phyloP scores from a whole-genome alignment of 2,113 vertebrate species.

The Ramphastos sulfuratus region DNA sequence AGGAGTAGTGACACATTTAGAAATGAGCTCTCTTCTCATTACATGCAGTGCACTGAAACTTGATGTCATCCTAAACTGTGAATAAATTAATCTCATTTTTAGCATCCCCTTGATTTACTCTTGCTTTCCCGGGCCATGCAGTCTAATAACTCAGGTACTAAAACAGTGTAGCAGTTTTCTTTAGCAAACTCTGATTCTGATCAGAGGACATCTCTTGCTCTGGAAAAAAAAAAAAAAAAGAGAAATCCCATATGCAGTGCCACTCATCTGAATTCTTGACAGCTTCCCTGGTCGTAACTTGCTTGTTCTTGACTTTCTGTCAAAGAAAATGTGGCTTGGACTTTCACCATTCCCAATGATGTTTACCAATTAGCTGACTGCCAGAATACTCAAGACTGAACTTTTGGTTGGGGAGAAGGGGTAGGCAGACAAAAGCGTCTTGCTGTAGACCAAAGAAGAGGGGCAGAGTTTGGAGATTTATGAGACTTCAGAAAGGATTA shows the following conservation, averaged over 20 bases:
- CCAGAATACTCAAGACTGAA: not conserved
- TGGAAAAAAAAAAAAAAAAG: not conserved
- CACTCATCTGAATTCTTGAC: not conserved
- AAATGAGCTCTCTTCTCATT: not conserved
- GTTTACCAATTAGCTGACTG: not conserved
- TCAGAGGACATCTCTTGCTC: not conserved
- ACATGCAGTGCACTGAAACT: not conserved
- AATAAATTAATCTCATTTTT: not conserved
- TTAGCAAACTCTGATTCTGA: not conserved
- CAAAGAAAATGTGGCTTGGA: not conserved
- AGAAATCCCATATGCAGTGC: not conserved
- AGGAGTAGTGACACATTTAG: not conserved
- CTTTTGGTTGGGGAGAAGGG: not conserved
- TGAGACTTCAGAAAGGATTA: not conserved
- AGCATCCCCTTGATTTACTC: not conserved
- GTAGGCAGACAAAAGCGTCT: not conserved
- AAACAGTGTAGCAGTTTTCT: not conserved
- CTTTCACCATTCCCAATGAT: not conserved
- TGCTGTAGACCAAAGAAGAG: not conserved
- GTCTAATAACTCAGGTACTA: not conserved
- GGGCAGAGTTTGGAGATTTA: not conserved
- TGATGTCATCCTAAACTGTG: not conserved
- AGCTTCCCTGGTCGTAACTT: not conserved
- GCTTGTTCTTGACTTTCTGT: not conserved
- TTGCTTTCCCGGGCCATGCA: not conserved